Evolutionary conservation across 2,797 vertebrate genomes (phyloP).

Genomic region (Fratercula arctica): DNA sequence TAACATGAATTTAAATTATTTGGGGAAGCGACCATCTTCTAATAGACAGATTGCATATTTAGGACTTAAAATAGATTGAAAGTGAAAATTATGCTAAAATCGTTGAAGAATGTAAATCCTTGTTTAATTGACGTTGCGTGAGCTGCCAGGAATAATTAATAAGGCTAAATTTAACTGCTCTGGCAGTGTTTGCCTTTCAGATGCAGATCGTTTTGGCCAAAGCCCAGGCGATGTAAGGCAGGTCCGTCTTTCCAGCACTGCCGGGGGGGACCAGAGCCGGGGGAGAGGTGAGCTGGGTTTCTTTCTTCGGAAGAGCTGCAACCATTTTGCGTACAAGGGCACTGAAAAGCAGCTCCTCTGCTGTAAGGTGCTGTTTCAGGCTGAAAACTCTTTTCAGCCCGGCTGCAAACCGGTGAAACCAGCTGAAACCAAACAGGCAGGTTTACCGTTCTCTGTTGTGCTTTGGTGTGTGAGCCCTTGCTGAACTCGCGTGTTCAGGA

Average conservation of each 20-base stretch:
- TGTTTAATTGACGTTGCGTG: background rate
- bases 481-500: background rate
- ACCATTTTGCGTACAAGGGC: background rate
- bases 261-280: background rate
- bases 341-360: background rate
- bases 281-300: background rate
- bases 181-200: conserved; percentile 35
- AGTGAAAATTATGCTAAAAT: conserved; percentile 19
- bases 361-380: background rate
- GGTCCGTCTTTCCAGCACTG: background rate
- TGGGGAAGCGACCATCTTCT: background rate
- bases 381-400: background rate
- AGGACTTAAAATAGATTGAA: background rate
- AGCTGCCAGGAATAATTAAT: conserved; percentile 45
- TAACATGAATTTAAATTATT: background rate
- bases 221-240: background rate
- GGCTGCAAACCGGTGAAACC: conserved; percentile 30
- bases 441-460: background rate
- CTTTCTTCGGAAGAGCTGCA: background rate
- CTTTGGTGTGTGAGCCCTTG: background rate
- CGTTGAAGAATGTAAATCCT: conserved; percentile 2
- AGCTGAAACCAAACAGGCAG: conserved; percentile 10
- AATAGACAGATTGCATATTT: conserved; percentile 1
- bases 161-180: conserved; percentile 40
- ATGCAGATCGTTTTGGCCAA: background rate